phyloP scores from a whole-genome alignment of 2,797 vertebrate genomes.

The Chaunax sp. region DNA sequence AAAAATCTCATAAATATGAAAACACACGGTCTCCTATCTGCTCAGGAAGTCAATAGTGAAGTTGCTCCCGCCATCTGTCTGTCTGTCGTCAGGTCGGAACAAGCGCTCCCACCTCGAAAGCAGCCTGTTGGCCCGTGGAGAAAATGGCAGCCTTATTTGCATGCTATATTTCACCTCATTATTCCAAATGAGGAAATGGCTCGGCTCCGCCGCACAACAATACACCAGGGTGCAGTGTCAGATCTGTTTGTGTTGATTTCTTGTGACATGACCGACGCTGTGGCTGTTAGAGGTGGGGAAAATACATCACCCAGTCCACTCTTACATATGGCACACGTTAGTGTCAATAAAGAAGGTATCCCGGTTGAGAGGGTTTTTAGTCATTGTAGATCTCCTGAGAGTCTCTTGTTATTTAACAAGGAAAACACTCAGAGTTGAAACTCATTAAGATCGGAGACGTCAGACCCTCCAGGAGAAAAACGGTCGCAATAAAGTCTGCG shows the following conservation, averaged over 20 bases:
- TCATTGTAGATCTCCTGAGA: neutral
- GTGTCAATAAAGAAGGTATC: neutral
- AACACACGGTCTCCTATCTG: conserved; percentile 42
- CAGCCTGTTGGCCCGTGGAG: conserved; percentile 34
- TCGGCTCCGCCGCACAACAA: conserved; percentile 26
- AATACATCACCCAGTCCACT: neutral
- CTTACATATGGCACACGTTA: neutral
- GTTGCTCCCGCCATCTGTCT: conserved; percentile 49
- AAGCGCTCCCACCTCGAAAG: conserved; percentile 24
- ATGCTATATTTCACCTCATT: conserved; percentile 56
- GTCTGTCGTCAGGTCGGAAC: conserved; percentile 31
- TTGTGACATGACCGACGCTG: conserved; percentile 53
- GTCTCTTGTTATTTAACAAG: conserved; percentile 36
- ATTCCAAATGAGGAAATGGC: conserved; percentile 30
- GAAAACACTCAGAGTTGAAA: conserved; percentile 36
- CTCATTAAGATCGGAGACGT: conserved; percentile 51
- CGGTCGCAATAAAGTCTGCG: conserved; percentile 24
- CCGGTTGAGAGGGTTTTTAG: neutral
- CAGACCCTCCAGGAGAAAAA: conserved; percentile 25
- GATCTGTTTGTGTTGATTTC: conserved; percentile 55
- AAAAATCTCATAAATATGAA: conserved; percentile 32
- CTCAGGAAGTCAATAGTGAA: conserved; percentile 16
- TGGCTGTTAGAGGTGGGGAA: conserved; percentile 19
- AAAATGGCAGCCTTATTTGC: conserved; percentile 40
- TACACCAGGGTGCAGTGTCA: conserved; percentile 26